Base-by-base conservation (phyloP, 92 coral and sea anemone species). In the Porites rus region DNA sequence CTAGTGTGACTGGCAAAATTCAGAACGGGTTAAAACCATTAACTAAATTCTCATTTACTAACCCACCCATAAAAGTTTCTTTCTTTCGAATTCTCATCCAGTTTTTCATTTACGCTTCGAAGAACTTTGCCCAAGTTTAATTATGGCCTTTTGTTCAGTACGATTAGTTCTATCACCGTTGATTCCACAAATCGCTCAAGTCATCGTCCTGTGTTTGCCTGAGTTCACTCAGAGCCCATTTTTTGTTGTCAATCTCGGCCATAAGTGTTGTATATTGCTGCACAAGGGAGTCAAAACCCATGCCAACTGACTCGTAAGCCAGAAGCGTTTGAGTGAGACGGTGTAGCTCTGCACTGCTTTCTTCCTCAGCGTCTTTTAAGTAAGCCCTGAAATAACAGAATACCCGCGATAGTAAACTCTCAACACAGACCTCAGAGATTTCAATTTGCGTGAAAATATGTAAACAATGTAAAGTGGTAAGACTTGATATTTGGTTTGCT, bases 141-240 rank as follows among this genome's bases (percentile, higher is more conserved):
- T 38, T 38, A 4, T 38, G 46, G 46, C 3, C 17, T 56, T 56
- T 56, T 56, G 58, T 28, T 58, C 53, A 77, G n/a, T 11, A 10
- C 11, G 21, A 77, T 50, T 19, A 19, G 22, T 19, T 14, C 22
- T 8, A 74, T 74, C 78, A 85, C 10, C 68, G 70, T 25, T 87
- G 88, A 53, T 69, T 91, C 99, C 99, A 96, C 74, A 94, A 76
- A 72, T 94, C 98, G 50, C 93, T 92, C 83, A 92, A 56, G 11
- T 85, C 91, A 18, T 78, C 58, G 69, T 90, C 94, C 59, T 92
- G 90, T 51, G 77, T 95, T 63, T 93, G 98, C 28, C 97, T 79
- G 20, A 97, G 87, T 82, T 97, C 99, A 75, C 97, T 88, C 63
- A 97, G 79, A 2, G 99, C 99, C 99, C 99, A 97, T 89, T 93